Base-by-base conservation (phyloP, 2,888 invertebrate species). In the Athripsodes cinereus region DNA sequence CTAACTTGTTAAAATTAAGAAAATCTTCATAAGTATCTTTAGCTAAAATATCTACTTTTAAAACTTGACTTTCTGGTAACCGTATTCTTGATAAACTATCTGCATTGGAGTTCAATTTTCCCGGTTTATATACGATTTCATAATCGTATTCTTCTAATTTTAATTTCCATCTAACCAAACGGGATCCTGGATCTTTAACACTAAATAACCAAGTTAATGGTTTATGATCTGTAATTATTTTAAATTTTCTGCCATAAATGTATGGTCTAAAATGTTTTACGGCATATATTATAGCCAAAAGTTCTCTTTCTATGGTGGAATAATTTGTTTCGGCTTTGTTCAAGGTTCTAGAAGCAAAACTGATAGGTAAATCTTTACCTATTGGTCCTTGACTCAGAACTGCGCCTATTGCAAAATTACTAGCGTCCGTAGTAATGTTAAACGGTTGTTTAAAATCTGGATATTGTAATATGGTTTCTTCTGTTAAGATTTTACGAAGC, bases 121-220 rank as follows among this genome's bases (percentile, higher is more conserved):
- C 68, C 6, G 65, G 63, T 65, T 67, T 69, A 49, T 68, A 62
- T 19, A 57, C 50, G 35, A 69, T 66, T 58, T 66, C 58, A 55
- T 66, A 70, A 35, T 70, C 62, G 55, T 67, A 70, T 64, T 70
- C 68, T 59, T 66, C 63, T 21, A 70, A 55, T 55, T 50, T 46
- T 47, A 72, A 56, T 53, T 65, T 54, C 70, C 69, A 71, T 44
- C 69, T 21, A 2, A 67, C 63, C 47, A 71, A 49, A 53, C 66
- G 53, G 18, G 66, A 65, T 10, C 64, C 63, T 2, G 69, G 68
- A 22, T 70, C 68, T 61, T 68, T 68, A 50, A 59, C 18, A 55
- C 53, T 51, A 16, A 63, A 53, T 8, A 68, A 52, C 66, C 67
- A 68, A n/a, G 26, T 46, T 31, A 68, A 48, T 1, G 67, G 66